Evolutionary conservation across 2,888 invertebrate genomes (phyloP), one percentile per base, ranked within the genome.

Genomic region (Volucella bombylans): DNA sequence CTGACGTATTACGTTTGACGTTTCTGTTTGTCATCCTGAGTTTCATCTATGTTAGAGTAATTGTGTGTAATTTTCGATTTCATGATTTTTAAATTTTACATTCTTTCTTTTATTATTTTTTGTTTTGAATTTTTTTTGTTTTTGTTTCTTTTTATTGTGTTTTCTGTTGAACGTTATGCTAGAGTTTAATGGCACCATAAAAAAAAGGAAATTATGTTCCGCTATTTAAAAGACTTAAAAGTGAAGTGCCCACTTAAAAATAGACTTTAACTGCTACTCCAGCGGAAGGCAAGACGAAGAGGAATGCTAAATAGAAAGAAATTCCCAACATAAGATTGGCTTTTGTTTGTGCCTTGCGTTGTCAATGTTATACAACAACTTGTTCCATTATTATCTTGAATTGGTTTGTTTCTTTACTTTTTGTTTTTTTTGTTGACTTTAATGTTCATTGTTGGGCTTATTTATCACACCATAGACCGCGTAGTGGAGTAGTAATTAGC

Each of bases 31-130:
- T 83, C 74, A 74, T 83, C 65, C 65, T 31, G 4, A 65, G 59
- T 79, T 79, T 41, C 59, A 55, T 69, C 31, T 31, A 3, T 23
- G 18, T 0, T 23, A 59, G 55, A 65, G 38, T 71, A 54, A 67
- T 41, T 77, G 76, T 78, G 52, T 73, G 79, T 74, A 71, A 73
- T 82, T 82, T 78, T 54, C 57, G 64, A 68, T 78, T 73, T 82
- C 45, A 64, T 62, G 68, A 43, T 47, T 59, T 67, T 52, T 15
- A 50, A 41, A 59, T 41, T 50, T 43, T 12, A 14, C 12, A 43
- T 50, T 74, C 54, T 49, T 43, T 23, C 65, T 57, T 23, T 23
- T 23, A 23, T 23, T n/a, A n/a, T 23, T 23, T 23, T 23, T 23
- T 23, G 2, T 23, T 23, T 23, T 23, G 18, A 23, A 23, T 23